A percentile compares a stretch with the other conserved stretches of the same genome.
These are phyloP conservation scores for Pentalonia nigronervosa DNA, from an alignment of 1,140 invertebrate species.

Conservation along the genomic window DNA sequence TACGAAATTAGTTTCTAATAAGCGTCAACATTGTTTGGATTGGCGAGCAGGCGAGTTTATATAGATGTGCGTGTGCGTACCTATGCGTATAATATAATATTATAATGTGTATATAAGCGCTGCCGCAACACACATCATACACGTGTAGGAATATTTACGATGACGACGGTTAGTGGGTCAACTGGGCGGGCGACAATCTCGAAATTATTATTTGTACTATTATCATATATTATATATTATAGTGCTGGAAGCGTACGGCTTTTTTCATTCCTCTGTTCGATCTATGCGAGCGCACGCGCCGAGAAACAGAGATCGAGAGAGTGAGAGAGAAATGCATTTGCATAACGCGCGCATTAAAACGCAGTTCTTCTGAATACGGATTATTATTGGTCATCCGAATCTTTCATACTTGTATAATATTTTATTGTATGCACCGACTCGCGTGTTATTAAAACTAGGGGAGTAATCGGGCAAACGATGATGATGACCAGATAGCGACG, in stretches of 20 bases:
- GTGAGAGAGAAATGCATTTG: not conserved
- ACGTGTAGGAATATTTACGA: not conserved
- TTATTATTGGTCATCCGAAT: not conserved
- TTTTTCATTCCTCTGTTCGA: not conserved
- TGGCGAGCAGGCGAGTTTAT: not conserved
- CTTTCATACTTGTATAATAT: not conserved
- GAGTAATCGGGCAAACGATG: not conserved
- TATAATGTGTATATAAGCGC: not conserved
- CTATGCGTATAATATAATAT: not conserved
- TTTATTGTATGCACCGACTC: not conserved
- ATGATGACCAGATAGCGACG: not conserved
- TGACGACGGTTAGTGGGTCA: conserved; percentile 37
- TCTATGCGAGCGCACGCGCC: conserved; percentile 2
- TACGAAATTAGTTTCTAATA: conserved; percentile 50
- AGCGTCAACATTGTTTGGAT: conserved; percentile 36
- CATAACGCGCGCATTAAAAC: conserved; percentile 21
- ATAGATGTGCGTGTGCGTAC: not conserved
- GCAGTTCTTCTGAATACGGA: not conserved
- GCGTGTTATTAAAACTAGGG: not conserved
- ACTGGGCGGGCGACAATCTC: conserved; percentile 13
- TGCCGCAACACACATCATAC: not conserved
- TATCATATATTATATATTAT: conserved; percentile 22
- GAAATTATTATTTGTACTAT: conserved; percentile 28
- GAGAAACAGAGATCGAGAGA: not conserved
- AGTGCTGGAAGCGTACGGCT: not conserved